Conservation (phyloP, 1,140 invertebrate genomes). For the Drosophila pachea region DNA sequence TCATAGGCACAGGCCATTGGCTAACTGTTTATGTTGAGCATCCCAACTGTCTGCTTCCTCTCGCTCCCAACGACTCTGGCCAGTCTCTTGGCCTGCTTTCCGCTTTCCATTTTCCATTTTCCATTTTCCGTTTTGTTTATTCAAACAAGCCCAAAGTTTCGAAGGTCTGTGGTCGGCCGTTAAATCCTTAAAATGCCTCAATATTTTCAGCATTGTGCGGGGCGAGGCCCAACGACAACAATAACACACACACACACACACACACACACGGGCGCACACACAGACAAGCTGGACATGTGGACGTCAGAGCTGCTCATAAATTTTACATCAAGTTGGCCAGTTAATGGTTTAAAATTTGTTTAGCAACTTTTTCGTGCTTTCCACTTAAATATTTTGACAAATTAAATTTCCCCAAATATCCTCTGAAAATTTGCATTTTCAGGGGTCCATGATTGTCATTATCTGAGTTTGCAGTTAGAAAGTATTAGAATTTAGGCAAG, state of each 20-base stretch:
- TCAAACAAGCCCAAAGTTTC: constrained; percentile 36
- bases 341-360: constrained; percentile 51
- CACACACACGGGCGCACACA: too few relatives aligned
- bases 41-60: constrained; percentile 19
- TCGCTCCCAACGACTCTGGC: neutral
- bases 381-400: constrained; percentile 32
- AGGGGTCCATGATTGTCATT: too few relatives aligned
- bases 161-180: constrained; percentile 34
- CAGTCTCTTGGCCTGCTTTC: constrained; percentile 18
- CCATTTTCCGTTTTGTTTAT: constrained; percentile 41
- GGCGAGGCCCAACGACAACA: constrained; percentile 28
- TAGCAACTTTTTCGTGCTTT: constrained; percentile 30
- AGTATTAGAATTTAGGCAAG: too few relatives aligned
- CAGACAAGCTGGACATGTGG: neutral
- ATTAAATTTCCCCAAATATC: constrained; percentile 21
- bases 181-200: constrained; percentile 53
- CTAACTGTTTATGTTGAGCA: constrained; percentile 21
- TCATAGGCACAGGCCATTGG: neutral
- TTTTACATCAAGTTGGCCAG: constrained; percentile 45
- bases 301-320: constrained; percentile 45
- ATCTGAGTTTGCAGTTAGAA: too few relatives aligned
- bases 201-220: constrained; percentile 34
- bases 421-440: neutral
- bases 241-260: constrained; percentile 10
- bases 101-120: constrained; percentile 6